phyloP scores from a whole-genome alignment of 1,140 invertebrate genomes.

The Drosophila carrolli region DNA sequence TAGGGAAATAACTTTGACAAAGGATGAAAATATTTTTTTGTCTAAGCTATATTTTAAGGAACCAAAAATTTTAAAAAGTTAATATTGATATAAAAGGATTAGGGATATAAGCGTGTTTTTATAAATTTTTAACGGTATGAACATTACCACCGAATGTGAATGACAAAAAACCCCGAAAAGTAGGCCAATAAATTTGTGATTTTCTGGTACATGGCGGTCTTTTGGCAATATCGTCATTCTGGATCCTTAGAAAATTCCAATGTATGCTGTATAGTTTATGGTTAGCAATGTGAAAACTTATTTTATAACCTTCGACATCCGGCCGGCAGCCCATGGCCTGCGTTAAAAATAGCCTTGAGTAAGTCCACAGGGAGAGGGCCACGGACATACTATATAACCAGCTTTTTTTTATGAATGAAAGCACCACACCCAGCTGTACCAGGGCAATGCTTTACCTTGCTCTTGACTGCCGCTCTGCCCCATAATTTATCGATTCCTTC shows the following conservation, averaged over 20 bases:
- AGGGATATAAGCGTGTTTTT: too few relatives aligned
- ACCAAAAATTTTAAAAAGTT: too few relatives aligned
- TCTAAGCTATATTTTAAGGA: too few relatives aligned
- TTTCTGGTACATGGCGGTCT: too few relatives aligned
- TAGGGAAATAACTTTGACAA: too few relatives aligned
- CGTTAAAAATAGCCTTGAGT: slow-evolving; percentile 79
- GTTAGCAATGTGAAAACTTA: neutral
- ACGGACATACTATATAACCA: slow-evolving; percentile 5
- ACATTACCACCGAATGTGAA: too few relatives aligned
- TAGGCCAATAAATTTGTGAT: neutral
- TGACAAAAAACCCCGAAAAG: neutral
- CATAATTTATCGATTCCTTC: slow-evolving; percentile 79
- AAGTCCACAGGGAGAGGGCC: slow-evolving; percentile 21
- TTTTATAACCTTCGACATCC: slow-evolving; percentile 22
- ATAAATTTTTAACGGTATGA: too few relatives aligned
- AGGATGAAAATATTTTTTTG: too few relatives aligned
- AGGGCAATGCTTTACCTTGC: slow-evolving; percentile 75
- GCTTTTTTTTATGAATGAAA: slow-evolving; percentile 76
- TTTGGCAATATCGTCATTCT: too few relatives aligned
- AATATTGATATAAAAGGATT: too few relatives aligned
- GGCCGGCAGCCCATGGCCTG: slow-evolving; percentile 56
- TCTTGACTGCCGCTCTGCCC: slow-evolving; percentile 78
- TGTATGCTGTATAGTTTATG: slow-evolving; percentile 10
- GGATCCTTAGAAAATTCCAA: too few relatives aligned
- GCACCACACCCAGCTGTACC: slow-evolving; percentile 34